Percentiles rank a stretch among this genome's conserved stretches.
Evolutionary conservation across 2,797 vertebrate genomes (phyloP).

Genomic region (Halcyon chelicuti): DNA sequence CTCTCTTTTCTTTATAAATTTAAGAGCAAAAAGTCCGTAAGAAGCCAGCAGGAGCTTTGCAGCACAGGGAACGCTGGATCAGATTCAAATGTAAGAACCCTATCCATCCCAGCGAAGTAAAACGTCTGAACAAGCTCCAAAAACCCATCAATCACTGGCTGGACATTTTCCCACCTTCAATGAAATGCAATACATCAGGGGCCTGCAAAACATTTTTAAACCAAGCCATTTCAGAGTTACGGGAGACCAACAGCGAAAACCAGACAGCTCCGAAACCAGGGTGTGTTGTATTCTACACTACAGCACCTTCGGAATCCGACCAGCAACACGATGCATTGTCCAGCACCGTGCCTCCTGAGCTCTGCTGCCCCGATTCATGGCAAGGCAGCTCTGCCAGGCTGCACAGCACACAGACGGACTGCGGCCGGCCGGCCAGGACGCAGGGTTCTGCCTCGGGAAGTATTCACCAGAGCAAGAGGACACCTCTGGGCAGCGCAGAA

Average conservation of each 20-base stretch:
- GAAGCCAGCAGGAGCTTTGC: conserved; percentile 32
- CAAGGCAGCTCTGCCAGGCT: not conserved
- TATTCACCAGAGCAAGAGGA: not conserved
- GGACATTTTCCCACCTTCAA: conserved; percentile 54
- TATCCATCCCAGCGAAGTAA: conserved; percentile 23
- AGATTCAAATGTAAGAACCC: not conserved
- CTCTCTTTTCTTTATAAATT: not conserved
- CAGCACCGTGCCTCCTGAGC: not conserved
- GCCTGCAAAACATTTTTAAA: conserved; percentile 20
- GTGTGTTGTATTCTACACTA: not conserved
- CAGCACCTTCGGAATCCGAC: not conserved
- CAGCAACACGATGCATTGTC: not conserved
- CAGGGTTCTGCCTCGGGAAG: not conserved
- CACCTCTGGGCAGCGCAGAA: not conserved
- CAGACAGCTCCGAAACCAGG: not conserved
- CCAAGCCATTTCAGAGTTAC: not conserved
- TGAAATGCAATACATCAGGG: conserved; percentile 24
- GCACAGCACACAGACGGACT: not conserved
- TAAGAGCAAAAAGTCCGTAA: conserved; percentile 15
- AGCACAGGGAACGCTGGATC: conserved; percentile 30
- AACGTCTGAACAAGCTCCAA: conserved; percentile 46
- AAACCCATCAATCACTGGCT: conserved; percentile 32
- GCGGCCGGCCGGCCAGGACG: not conserved
- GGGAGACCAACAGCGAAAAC: not conserved
- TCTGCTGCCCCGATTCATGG: not conserved